Evolutionary conservation across 2,797 vertebrate species (phyloP).

Genomic region (Crenuchus spilurus): DNA sequence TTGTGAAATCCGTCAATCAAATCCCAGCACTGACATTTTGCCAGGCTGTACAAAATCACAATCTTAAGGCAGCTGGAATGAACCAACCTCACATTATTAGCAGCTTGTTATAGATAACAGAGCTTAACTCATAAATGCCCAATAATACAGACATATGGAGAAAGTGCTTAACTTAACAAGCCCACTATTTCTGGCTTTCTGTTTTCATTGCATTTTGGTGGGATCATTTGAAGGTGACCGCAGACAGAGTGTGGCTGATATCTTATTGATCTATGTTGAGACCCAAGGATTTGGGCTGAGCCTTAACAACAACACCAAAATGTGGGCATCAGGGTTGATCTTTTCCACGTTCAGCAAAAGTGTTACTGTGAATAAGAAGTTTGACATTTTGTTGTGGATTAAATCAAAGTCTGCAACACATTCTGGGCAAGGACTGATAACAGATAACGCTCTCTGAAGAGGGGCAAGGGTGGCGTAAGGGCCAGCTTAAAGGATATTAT

Average conservation of each 20-base stretch:
- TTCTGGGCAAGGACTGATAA: neutral
- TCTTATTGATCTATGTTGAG: constrained; percentile 5
- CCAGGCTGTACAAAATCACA: constrained; percentile 41
- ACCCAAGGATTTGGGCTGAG: neutral
- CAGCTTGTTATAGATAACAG: constrained; percentile 22
- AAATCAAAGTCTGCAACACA: neutral
- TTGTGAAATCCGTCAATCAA: constrained; percentile 66
- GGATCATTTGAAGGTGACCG: constrained; percentile 7
- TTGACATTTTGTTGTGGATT: constrained; percentile 23
- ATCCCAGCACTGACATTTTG: constrained; percentile 60
- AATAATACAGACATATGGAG: neutral
- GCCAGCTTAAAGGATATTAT: neutral
- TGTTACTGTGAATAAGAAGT: constrained; percentile 4
- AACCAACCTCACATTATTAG: constrained; percentile 56
- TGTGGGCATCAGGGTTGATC: constrained; percentile 4
- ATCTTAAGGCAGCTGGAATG: constrained; percentile 55
- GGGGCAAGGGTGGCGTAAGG: neutral
- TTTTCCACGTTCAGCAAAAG: constrained; percentile 20
- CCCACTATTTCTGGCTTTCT: neutral
- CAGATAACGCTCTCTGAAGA: neutral
- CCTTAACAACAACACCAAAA: neutral
- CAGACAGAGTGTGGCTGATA: neutral
- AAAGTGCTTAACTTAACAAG: neutral
- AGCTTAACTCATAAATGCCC: neutral
- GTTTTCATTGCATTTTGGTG: neutral